Evolutionary conservation across 1,140 invertebrate genomes (phyloP), one percentile per base, ranked within the genome.

Genomic region (Amyelois transitella): DNA sequence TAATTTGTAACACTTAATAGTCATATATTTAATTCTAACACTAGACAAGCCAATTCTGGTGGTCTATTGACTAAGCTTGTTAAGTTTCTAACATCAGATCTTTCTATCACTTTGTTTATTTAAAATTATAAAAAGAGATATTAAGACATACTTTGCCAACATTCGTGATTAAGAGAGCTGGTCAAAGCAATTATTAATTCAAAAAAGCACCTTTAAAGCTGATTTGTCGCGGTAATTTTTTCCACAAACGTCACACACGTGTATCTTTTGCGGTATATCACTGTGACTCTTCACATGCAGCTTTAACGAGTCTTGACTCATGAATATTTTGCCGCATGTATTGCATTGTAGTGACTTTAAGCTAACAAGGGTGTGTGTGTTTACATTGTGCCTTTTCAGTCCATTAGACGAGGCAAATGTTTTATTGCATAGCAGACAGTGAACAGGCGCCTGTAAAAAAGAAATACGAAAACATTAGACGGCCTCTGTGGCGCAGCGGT

Each of bases 191-290:
- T 14, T n/a, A 5, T 51, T 8, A 12, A 28, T 14, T 5, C 28
- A 38, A 18, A 52, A 53, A n/a, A 4, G 2, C 54, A 86, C 86
- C 66, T 77, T 79, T 45, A 88, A 74, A 51, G 66, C 64, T 51
- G 62, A 55, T 10, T 66, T 62, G 32, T 74, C 75, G 18, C 67
- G 69, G 51, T 67, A 85, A 20, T 68, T 70, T 38, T 80, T 86
- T 1, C 86, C 88, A 53, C 88, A 89, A 0, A 87, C 66, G 62
- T 88, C 74, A 50, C 88, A 89, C 18, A 88, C 72, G 22, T 62
- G 21, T 62, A 75, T 4, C 69, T 4, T 14, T 69, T 70, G 17
- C 71, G 32, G 32, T 38, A 14, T 70, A 22, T 80, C 60, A 0
- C 62, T 62, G 50, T 89, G 88, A 4, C 60, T 66, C 25, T 76